phyloP scores from a whole-genome alignment of 2,797 vertebrate species.

The Lates japonicus region DNA sequence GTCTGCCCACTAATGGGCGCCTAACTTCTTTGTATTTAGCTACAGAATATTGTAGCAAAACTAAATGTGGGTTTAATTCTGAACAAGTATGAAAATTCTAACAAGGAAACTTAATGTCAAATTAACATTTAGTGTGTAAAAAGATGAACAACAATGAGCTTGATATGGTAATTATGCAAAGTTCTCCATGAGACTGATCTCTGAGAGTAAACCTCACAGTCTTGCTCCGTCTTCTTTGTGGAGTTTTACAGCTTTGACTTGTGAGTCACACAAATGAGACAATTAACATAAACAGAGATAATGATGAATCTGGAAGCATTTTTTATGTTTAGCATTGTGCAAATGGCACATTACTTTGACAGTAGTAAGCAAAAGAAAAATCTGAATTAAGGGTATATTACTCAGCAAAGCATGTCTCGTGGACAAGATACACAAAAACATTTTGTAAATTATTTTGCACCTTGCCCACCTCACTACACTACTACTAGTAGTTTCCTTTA shows the following conservation, averaged over 20 bases:
- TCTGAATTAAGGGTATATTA: not conserved
- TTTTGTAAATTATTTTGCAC: not conserved
- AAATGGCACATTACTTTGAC: constrained; percentile 11
- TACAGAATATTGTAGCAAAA: too few relatives aligned
- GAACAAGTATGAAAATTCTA: too few relatives aligned
- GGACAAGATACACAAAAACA: not conserved
- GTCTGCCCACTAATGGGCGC: too few relatives aligned
- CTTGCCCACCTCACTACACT: not conserved
- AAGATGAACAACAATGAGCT: not conserved
- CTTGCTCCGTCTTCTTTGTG: not conserved
- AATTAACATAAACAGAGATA: constrained; percentile 15
- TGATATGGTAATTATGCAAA: not conserved
- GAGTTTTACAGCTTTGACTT: not conserved
- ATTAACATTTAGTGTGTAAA: not conserved
- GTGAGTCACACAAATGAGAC: not conserved
- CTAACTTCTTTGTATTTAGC: too few relatives aligned
- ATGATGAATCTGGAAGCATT: constrained; percentile 2
- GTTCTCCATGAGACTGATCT: not conserved
- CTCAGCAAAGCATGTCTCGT: not conserved
- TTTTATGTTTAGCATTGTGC: not conserved
- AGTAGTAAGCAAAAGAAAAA: too few relatives aligned
- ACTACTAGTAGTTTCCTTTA: not conserved
- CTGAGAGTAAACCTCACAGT: not conserved
- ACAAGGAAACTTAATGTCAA: not conserved
- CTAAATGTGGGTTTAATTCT: too few relatives aligned